Conservation (phyloP, 2,888 invertebrate genomes). For the Protodeltote pygarga region DNA sequence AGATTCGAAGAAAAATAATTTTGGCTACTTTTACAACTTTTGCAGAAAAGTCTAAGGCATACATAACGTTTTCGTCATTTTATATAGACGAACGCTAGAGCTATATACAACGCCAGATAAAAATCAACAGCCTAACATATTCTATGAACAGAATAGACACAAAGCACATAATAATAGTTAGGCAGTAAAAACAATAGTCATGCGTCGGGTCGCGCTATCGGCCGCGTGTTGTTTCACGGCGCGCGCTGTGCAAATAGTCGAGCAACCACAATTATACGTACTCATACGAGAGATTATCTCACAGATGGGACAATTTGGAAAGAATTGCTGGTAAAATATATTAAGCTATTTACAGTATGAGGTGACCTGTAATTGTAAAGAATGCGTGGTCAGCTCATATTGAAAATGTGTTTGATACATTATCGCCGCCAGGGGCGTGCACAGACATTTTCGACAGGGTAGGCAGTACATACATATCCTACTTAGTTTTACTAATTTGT, state of each 20-base stretch:
- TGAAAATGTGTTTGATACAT: no score
- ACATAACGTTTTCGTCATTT: no score
- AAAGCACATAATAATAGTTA: slow-evolving; percentile 31
- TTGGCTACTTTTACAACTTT: no score
- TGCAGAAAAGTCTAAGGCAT: no score
- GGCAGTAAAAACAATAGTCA: slow-evolving; percentile 57
- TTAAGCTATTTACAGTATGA: neutral
- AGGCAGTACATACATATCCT: no score
- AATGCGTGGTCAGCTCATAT: no score
- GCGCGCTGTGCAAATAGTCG: slow-evolving; percentile 72
- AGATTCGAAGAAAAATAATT: no score
- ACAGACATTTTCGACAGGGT: no score
- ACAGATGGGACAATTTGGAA: slow-evolving; percentile 30
- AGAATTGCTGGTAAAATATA: neutral
- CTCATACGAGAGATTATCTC: slow-evolving; percentile 29
- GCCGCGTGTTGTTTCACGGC: slow-evolving; percentile 76
- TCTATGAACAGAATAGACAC: neutral
- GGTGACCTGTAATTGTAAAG: neutral
- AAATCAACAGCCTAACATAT: slow-evolving; percentile 5
- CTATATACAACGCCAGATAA: neutral
- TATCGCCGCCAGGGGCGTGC: no score
- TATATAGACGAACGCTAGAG: neutral
- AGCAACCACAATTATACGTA: slow-evolving; percentile 64
- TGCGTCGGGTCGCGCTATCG: slow-evolving; percentile 67
- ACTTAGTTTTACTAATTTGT: no score